phyloP scores from a whole-genome alignment of 1,140 invertebrate species.

The Dryas iulia region DNA sequence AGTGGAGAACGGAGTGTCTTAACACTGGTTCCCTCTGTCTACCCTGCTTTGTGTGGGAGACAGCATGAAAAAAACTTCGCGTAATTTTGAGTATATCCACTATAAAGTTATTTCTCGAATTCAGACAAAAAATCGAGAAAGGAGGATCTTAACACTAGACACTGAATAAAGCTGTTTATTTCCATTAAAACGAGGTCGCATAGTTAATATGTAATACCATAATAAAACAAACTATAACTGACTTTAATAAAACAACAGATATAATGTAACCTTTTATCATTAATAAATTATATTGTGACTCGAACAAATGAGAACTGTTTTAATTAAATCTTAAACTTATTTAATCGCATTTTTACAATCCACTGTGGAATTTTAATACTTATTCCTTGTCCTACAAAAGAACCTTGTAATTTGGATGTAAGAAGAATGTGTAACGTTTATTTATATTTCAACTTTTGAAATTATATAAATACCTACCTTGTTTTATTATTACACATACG shows the following conservation, averaged over 20 bases:
- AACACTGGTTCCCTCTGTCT: too few species aligned
- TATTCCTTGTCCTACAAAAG: slow-evolving; percentile 20
- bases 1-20: too few species aligned
- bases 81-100: too few species aligned
- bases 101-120: too few species aligned
- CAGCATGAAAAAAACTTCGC: too few species aligned
- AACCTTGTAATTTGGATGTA: slow-evolving; percentile 10
- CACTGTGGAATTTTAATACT: slow-evolving; percentile 16
- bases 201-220: not conserved
- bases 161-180: too few species aligned
- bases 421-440: slow-evolving; percentile 2
- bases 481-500: not conserved
- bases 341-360: slow-evolving; percentile 18
- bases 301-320: not conserved
- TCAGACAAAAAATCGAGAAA: too few species aligned
- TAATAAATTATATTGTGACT: not conserved
- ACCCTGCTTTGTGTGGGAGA: too few species aligned
- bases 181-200: not conserved
- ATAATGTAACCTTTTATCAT: not conserved
- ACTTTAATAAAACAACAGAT: not conserved
- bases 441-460: slow-evolving; percentile 5
- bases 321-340: slow-evolving; percentile 7
- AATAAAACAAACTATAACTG: not conserved
- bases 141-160: too few species aligned
- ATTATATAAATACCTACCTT: slow-evolving; percentile 2